Conservation (phyloP, 2,113 vertebrate species). For the Phrynocephalus versicolor region DNA sequence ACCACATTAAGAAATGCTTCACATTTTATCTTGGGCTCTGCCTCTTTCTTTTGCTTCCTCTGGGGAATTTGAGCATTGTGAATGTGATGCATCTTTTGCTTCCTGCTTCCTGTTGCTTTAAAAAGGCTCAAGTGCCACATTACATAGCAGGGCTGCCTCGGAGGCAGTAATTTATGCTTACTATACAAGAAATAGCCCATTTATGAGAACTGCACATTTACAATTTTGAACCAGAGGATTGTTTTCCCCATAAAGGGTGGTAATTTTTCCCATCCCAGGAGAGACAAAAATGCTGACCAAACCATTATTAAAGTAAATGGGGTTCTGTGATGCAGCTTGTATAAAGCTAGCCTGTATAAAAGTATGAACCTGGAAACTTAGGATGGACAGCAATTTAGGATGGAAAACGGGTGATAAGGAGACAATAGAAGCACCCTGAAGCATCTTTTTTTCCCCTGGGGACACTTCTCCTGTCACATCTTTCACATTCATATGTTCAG, state of each 20-base stretch:
- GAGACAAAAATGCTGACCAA: not conserved
- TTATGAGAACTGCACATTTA: slow-evolving; percentile 4
- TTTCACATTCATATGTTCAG: no score
- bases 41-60: not conserved
- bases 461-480: no score
- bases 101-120: not conserved
- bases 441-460: no score
- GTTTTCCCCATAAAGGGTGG: not conserved
- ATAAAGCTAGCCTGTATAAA: not conserved
- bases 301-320: not conserved
- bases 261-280: not conserved
- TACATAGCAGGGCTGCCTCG: not conserved
- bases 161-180: not conserved
- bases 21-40: not conserved
- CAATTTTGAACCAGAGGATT: not conserved
- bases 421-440: no score
- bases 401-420: not conserved
- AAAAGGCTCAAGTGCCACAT: not conserved
- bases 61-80: not conserved
- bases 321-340: not conserved
- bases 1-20: not conserved
- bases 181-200: not conserved
- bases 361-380: not conserved
- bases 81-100: not conserved
- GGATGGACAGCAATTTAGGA: not conserved